These are phyloP conservation scores for Catamblyrhynchus diadema DNA, from an alignment of 2,797 vertebrate species.

Conservation along the genomic window DNA sequence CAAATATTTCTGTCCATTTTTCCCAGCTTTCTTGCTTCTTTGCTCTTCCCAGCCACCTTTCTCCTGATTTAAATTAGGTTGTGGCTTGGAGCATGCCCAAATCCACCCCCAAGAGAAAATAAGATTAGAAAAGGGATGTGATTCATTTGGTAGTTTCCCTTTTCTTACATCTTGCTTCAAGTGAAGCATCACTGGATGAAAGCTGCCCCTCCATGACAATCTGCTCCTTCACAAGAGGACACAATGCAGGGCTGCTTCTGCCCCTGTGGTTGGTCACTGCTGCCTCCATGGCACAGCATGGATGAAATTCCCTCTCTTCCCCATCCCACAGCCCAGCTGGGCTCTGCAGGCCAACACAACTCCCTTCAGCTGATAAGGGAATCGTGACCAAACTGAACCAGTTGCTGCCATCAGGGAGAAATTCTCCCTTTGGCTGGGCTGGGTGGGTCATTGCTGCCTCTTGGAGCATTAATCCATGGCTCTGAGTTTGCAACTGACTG, in stretches of 20 bases:
- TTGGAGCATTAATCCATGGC: not conserved
- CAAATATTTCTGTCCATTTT: conserved; percentile 36
- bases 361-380: not conserved
- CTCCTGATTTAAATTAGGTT: conserved; percentile 64
- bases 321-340: not conserved
- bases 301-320: not conserved
- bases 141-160: conserved; percentile 58
- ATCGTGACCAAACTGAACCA: not conserved
- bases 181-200: not conserved
- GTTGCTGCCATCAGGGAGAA: not conserved
- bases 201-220: not conserved
- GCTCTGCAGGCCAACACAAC: not conserved
- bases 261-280: fast-evolving
- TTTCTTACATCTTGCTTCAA: not conserved
- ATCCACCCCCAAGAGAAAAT: conserved; percentile 61
- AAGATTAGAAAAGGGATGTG: conserved; percentile 64
- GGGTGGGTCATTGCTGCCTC: not conserved
- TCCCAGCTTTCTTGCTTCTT: conserved; percentile 22
- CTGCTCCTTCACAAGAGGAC: not conserved
- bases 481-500: not conserved
- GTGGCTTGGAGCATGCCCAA: conserved; percentile 65
- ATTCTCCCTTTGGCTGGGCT: not conserved
- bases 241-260: not conserved
- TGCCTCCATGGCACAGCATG: not conserved
- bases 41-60: conserved; percentile 40